Evolutionary conservation across 2,113 vertebrate genomes (phyloP).

Genomic region (Tangachromis dhanisi): DNA sequence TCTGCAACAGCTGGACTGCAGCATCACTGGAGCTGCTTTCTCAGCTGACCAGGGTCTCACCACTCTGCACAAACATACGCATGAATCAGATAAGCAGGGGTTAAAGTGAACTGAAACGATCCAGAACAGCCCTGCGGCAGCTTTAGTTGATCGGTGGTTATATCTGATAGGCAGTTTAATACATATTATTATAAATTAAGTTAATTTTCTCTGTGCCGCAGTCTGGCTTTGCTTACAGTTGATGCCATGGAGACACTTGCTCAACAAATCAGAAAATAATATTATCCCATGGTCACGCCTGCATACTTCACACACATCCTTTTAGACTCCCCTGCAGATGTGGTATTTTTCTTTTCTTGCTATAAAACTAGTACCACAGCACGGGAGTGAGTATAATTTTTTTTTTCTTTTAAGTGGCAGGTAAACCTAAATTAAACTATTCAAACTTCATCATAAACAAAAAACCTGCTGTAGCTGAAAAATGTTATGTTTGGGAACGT

Average conservation of each 20-base stretch:
- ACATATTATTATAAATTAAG: neutral
- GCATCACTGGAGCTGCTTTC: constrained; percentile 45
- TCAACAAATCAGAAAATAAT: neutral
- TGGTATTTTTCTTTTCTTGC: neutral
- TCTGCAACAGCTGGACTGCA: constrained; percentile 60
- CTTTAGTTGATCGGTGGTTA: neutral
- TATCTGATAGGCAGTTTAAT: neutral
- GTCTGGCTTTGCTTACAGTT: neutral
- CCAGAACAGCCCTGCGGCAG: neutral
- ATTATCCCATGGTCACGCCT: neutral
- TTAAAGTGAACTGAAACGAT: neutral
- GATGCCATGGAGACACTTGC: neutral
- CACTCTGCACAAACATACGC: constrained; percentile 29
- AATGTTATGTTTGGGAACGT: neutral
- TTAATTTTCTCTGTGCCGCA: neutral
- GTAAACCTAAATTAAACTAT: neutral
- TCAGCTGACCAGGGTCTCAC: constrained; percentile 50
- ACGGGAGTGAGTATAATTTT: neutral
- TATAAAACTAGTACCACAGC: neutral
- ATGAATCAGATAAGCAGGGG: constrained; percentile 25
- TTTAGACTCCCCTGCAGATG: neutral
- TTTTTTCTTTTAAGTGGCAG: neutral
- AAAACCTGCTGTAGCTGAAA: neutral
- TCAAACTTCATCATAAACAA: neutral
- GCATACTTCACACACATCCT: neutral